Evolutionary conservation across 1,140 invertebrate genomes (phyloP), one percentile per base, ranked within the genome.

Genomic region (Drosophila pectinifera): DNA sequence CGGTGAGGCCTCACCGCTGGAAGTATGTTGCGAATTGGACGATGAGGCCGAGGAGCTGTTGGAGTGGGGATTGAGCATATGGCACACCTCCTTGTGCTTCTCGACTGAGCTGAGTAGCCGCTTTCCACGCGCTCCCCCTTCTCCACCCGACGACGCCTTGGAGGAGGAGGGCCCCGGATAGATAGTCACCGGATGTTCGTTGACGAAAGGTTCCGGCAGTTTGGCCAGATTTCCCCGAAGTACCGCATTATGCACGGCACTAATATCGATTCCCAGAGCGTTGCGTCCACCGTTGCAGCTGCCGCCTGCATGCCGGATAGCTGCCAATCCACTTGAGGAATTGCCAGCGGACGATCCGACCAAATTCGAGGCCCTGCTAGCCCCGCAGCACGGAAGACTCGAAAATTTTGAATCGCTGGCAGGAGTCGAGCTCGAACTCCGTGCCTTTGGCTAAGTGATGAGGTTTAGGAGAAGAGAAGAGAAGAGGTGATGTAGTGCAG

Each of bases 1-100:
- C 2, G 84, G 84, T 7, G 84, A 89, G 1, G 69, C 85, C 48
- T 89, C 84, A 7, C 76, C 76, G 20, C 83, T 88, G 7, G 88
- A 86, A 31, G 86, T 75, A 16, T 73, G 43, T 54, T 88, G 78
- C 0, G 88, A 68, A 1, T 74, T 75, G 1, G 83, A 73, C 51
- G 90, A 63, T 42, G 88, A 80, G 70, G 67, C 80, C 43, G 77
- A 67, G 62, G 77, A 67, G 68, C 72, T 80, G 20, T 65, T 86
- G 65, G 78, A 89, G 65, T 67, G 77, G 18, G 89, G 85, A 80
- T 92, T 91, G 5, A 91, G 76, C 61, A 90, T 92, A 82, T 96
- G 94, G 78, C 95, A 94, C 54, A 96, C 95, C 93, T 96, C 96
- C 82, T 95, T 95, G 92, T 96, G 96, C 79, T 95, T 94, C 90